Evolutionary conservation across 2,888 invertebrate species (phyloP).

Genomic region (Meiosimyza platycephala): DNA sequence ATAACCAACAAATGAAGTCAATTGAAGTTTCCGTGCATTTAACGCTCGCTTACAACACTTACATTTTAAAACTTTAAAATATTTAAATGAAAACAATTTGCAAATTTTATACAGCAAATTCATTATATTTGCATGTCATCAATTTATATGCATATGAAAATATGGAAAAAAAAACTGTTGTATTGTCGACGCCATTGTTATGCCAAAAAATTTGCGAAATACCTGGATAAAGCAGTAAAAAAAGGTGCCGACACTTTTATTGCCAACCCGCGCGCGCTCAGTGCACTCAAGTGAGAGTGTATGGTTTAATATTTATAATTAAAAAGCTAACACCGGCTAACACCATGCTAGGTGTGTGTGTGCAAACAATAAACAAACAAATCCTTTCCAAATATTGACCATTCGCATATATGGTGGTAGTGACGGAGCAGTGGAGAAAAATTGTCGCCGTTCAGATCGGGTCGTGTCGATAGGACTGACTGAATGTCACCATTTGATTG

Average conservation of each 20-base stretch:
- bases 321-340: constrained; percentile 65
- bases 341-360: constrained; percentile 60
- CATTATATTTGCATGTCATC: constrained; percentile 38
- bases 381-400: constrained; percentile 64
- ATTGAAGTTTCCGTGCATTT: neutral
- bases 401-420: constrained; percentile 53
- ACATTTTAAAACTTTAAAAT: constrained; percentile 1
- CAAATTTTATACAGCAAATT: neutral
- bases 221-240: no score
- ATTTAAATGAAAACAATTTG: constrained; percentile 16
- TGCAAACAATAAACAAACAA: constrained; percentile 64
- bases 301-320: constrained; percentile 65
- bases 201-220: constrained; percentile 4
- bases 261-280: neutral
- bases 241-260: neutral
- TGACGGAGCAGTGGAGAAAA: constrained; percentile 30
- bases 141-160: constrained; percentile 52
- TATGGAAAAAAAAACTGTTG: constrained; percentile 45
- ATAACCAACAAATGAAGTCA: neutral
- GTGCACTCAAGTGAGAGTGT: constrained; percentile 54
- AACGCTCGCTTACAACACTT: neutral
- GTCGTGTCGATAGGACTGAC: constrained; percentile 8
- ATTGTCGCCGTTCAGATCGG: neutral
- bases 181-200: constrained; percentile 51
- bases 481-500: constrained; percentile 51